Evolutionary conservation across 2,113 vertebrate genomes (phyloP).

Genomic region (Carassius carassius): DNA sequence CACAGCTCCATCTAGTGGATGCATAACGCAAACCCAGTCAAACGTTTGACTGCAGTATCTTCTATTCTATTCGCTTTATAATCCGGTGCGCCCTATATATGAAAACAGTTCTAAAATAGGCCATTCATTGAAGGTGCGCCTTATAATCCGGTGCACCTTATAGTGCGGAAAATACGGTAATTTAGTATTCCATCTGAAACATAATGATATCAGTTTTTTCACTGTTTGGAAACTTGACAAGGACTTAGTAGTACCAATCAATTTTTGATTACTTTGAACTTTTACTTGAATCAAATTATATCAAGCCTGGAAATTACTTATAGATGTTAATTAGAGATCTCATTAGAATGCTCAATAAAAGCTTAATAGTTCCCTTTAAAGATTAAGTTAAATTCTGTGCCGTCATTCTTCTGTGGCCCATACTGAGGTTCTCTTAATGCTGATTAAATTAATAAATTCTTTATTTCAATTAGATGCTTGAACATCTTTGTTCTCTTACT

Average conservation of each 20-base stretch:
- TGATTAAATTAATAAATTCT: slow-evolving; percentile 20
- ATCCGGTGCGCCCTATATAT: too few species aligned
- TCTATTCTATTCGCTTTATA: too few species aligned
- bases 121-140: too few species aligned
- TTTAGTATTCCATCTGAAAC: neutral
- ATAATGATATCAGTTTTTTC: neutral
- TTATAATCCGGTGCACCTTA: too few species aligned
- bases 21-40: too few species aligned
- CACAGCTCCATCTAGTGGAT: too few species aligned
- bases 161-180: too few species aligned
- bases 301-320: slow-evolving; percentile 29
- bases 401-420: neutral
- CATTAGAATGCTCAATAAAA: slow-evolving; percentile 37
- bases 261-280: slow-evolving; percentile 12
- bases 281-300: slow-evolving; percentile 7
- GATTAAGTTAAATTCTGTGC: slow-evolving; percentile 16
- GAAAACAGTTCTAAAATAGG: too few species aligned
- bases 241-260: neutral
- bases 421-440: neutral
- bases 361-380: slow-evolving; percentile 17
- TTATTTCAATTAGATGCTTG: slow-evolving; percentile 17
- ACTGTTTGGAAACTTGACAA: neutral
- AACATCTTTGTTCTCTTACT: neutral
- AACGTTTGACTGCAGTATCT: too few species aligned
- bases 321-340: slow-evolving; percentile 36